A percentile compares a stretch with the other conserved stretches of the same genome.
phyloP scores from a whole-genome alignment of 2,888 invertebrate species.

The Trachelus tabidus region DNA sequence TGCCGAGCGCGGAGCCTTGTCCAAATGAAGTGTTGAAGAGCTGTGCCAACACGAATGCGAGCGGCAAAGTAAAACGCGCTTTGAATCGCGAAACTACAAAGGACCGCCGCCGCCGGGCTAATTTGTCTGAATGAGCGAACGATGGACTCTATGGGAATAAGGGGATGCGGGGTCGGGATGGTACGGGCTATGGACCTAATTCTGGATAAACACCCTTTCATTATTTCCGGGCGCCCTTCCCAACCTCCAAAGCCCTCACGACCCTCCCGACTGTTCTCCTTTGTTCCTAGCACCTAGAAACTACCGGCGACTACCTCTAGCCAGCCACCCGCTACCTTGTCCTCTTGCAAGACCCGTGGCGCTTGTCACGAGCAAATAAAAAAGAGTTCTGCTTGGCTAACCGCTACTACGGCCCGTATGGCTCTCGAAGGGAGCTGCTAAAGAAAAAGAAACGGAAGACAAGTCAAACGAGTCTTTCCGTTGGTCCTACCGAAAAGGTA shows the following conservation, averaged over 20 bases:
- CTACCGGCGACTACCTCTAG: too few relatives aligned
- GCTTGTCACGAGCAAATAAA: neutral
- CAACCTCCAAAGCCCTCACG: conserved; percentile 19
- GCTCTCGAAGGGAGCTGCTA: too few relatives aligned
- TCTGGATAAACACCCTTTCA: conserved; percentile 64
- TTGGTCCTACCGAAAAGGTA: too few relatives aligned
- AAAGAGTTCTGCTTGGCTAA: neutral
- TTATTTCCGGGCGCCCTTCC: conserved; percentile 51
- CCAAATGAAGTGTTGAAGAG: conserved; percentile 64
- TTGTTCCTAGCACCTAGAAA: conserved; percentile 14
- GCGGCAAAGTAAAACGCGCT: conserved; percentile 58
- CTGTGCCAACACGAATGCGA: conserved; percentile 59
- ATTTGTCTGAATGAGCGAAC: conserved; percentile 64
- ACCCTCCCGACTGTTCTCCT: conserved; percentile 17
- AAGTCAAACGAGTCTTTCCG: too few relatives aligned
- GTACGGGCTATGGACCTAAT: conserved; percentile 45
- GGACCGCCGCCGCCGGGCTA: conserved; percentile 61
- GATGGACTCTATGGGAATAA: conserved; percentile 47
- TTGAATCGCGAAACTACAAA: conserved; percentile 63
- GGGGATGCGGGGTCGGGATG: neutral
- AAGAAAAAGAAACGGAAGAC: too few relatives aligned
- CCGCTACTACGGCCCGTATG: too few relatives aligned
- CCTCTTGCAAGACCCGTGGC: neutral
- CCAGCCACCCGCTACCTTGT: neutral
- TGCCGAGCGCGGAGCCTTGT: conserved; percentile 41